Conservation (phyloP, 2,888 invertebrate genomes). For the Athalia rosae region DNA sequence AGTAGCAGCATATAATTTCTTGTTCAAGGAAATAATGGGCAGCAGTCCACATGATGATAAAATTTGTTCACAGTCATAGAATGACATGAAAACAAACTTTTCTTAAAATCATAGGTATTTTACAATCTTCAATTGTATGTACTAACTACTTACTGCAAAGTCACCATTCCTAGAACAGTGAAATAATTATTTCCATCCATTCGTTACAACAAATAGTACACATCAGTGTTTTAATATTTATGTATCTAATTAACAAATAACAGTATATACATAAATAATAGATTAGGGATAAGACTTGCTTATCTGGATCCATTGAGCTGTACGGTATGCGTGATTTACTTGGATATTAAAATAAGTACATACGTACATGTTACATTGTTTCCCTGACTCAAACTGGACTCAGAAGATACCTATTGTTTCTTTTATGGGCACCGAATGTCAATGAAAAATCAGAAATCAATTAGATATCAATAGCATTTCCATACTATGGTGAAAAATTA, state of each 20-base stretch:
- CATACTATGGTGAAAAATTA: background rate
- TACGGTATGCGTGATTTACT: background rate
- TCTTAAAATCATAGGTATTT: background rate
- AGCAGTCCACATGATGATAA: constrained; percentile 2
- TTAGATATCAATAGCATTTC: background rate
- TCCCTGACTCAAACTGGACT: background rate
- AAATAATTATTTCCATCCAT: constrained; percentile 27
- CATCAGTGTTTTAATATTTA: constrained; percentile 13
- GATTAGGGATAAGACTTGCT: constrained; percentile 8
- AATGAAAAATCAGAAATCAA: too few species aligned
- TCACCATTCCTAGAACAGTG: background rate
- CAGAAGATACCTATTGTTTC: background rate
- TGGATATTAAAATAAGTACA: background rate
- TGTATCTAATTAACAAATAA: constrained; percentile 30
- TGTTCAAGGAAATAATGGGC: background rate
- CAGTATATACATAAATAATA: constrained; percentile 23
- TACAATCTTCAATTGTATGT: constrained; percentile 6
- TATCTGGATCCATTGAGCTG: background rate
- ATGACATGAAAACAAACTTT: constrained; percentile 16
- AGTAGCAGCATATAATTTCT: constrained; percentile 13
- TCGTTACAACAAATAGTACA: constrained; percentile 19
- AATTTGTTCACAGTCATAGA: background rate
- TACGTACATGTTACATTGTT: background rate
- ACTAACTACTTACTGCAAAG: background rate
- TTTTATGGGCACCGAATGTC: background rate